Base-by-base conservation (phyloP, 2,113 vertebrate genomes). In the Lepisosteus oculatus region DNA sequence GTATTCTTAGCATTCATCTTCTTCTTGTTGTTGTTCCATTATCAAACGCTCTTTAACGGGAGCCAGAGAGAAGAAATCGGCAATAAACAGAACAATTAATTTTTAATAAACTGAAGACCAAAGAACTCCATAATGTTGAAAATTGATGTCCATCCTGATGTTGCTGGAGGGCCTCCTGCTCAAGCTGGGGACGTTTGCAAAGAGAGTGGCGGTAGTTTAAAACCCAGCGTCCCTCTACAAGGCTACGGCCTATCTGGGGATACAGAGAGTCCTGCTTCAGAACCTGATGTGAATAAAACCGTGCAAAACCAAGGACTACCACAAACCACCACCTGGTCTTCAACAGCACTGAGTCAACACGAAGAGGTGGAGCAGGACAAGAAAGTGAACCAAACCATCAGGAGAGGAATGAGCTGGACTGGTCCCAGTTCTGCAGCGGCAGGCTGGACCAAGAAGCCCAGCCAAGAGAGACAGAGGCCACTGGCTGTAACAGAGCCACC, bases 341-440 rank as follows among this genome's bases (percentile, higher is more conserved):
- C 56, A 59, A 59, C 56, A 59, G 56, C 3, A 12, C 9, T 9
- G 29, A 29, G 29, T 29, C 29, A 29, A 29, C 29, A 29, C 29
- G 1, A 29, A 8, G 56, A 59, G 43, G 81, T 80, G 73, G 76
- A 83, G 64, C 85, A 88, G 87, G 88, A 92, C 59, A 84, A 72
- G 65, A 59, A 14, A 59, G 83, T 75, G 68, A 87, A 87, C 15
- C 43, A 57, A 68, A 79, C 84, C 43, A 3, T 89, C 41, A 86
- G 78, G 73, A 84, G 86, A 83, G 90, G 85, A 69, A 74, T 85
- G 69, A 90, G 87, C 83, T 91, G 87, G 85, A 87, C 84, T 4
- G 56, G 8, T 12, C 56, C 56, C 56, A n/a, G 13, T 6, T n/a
- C 56, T 4, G 12, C 11, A 59, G 11, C 56, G 7, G 56, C 84